Evolutionary conservation across 1,140 invertebrate species (phyloP).

Genomic region (Nylanderia fulva): DNA sequence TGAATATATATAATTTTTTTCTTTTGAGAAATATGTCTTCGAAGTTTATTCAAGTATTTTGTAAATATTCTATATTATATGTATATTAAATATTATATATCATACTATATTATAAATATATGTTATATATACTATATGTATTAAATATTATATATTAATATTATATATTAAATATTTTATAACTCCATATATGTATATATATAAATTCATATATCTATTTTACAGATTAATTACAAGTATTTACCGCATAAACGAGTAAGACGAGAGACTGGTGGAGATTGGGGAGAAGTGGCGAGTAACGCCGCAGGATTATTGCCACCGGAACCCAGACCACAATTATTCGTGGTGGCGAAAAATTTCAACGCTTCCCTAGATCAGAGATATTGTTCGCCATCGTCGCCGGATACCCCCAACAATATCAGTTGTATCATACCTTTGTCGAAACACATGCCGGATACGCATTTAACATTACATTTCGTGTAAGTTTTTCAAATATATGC

Average conservation of each 20-base stretch:
- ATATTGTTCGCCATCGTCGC: slow-evolving; percentile 79
- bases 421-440: slow-evolving; percentile 82
- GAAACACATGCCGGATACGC: slow-evolving; percentile 83
- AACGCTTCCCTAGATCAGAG: slow-evolving; percentile 82
- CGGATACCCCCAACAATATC: slow-evolving; percentile 80
- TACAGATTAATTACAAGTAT: slow-evolving; percentile 82
- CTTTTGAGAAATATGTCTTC: too few relatives aligned
- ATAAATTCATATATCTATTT: not conserved
- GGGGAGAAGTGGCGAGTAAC: slow-evolving; percentile 83
- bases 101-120: too few relatives aligned
- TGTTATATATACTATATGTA: too few relatives aligned
- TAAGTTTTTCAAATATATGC: slow-evolving; percentile 66
- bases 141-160: too few relatives aligned
- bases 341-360: slow-evolving; percentile 80
- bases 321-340: slow-evolving; percentile 81
- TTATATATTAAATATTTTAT: not conserved
- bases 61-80: too few relatives aligned
- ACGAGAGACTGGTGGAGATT: slow-evolving; percentile 79
- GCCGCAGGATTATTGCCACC: slow-evolving; percentile 82
- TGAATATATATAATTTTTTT: too few relatives aligned
- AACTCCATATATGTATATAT: not conserved
- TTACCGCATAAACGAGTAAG: slow-evolving; percentile 80
- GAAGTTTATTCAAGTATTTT: too few relatives aligned
- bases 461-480: slow-evolving; percentile 82
- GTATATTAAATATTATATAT: too few relatives aligned